phyloP scores from a whole-genome alignment of 2,797 vertebrate species.

The Simalia tracyae region DNA sequence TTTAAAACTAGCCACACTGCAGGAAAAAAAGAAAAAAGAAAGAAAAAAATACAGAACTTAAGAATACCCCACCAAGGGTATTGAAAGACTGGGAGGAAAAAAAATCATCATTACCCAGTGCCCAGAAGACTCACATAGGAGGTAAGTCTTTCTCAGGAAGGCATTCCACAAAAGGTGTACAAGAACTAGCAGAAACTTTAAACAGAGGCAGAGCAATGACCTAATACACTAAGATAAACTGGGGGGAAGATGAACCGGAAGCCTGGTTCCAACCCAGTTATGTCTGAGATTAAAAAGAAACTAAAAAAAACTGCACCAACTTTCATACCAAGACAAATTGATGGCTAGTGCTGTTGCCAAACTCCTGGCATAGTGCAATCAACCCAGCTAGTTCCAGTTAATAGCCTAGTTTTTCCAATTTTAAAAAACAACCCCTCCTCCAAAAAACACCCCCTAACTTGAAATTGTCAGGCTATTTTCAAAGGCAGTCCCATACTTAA shows the following conservation, averaged over 20 bases:
- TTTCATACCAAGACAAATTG: background rate
- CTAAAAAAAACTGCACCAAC: background rate
- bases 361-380: too few relatives aligned
- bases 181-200: background rate
- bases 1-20: background rate
- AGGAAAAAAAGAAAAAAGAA: accelerated
- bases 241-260: background rate
- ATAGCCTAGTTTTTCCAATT: background rate
- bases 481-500: background rate
- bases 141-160: background rate
- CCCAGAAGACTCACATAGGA: background rate
- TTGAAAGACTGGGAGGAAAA: background rate
- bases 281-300: too few relatives aligned
- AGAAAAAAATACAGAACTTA: background rate
- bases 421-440: background rate
- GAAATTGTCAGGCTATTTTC: background rate
- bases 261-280: background rate
- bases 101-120: background rate
- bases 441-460: background rate
- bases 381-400: background rate
- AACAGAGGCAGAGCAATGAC: background rate
- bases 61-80: background rate
- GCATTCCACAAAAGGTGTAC: background rate
- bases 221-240: background rate
- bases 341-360: background rate